A percentile compares a stretch with the other conserved stretches of the same genome.
Evolutionary conservation across 2,888 invertebrate genomes (phyloP).

Genomic region (Zelleria hepariella): DNA sequence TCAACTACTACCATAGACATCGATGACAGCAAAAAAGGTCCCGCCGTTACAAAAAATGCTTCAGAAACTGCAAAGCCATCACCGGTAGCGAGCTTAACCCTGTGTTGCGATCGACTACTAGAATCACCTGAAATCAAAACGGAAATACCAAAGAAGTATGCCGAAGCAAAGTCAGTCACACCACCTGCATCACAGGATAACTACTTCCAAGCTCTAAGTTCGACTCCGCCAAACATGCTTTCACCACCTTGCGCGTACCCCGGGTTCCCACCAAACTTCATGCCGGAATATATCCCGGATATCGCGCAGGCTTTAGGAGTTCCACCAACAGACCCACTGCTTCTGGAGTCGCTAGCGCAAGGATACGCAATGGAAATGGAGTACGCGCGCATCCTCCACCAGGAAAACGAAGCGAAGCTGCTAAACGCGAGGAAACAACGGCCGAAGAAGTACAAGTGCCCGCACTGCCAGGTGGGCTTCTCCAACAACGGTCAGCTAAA

Average conservation of each 20-base stretch:
- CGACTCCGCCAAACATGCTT: slow-evolving; percentile 5
- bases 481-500: slow-evolving; percentile 95
- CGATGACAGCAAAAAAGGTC: slow-evolving; percentile 23
- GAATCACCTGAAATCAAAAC: slow-evolving; percentile 30
- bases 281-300: slow-evolving; percentile 56
- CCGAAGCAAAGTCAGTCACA: neutral
- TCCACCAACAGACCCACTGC: slow-evolving; percentile 55
- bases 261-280: slow-evolving; percentile 30
- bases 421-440: slow-evolving; percentile 81
- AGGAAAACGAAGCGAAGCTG: slow-evolving; percentile 79
- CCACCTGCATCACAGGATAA: neutral
- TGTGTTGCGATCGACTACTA: slow-evolving; percentile 53
- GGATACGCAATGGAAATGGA: slow-evolving; percentile 77
- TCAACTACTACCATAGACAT: slow-evolving; percentile 68
- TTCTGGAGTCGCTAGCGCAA: slow-evolving; percentile 65
- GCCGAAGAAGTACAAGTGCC: slow-evolving; percentile 93
- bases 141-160: slow-evolving; percentile 14
- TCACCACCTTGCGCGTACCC: slow-evolving; percentile 3
- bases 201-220: slow-evolving; percentile 6
- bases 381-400: slow-evolving; percentile 78
- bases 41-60: neutral
- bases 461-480: slow-evolving; percentile 90
- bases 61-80: slow-evolving; percentile 25
- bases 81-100: slow-evolving; percentile 48
- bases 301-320: slow-evolving; percentile 62